phyloP scores from a whole-genome alignment of 2,113 vertebrate species.

The Amazona guildingii region DNA sequence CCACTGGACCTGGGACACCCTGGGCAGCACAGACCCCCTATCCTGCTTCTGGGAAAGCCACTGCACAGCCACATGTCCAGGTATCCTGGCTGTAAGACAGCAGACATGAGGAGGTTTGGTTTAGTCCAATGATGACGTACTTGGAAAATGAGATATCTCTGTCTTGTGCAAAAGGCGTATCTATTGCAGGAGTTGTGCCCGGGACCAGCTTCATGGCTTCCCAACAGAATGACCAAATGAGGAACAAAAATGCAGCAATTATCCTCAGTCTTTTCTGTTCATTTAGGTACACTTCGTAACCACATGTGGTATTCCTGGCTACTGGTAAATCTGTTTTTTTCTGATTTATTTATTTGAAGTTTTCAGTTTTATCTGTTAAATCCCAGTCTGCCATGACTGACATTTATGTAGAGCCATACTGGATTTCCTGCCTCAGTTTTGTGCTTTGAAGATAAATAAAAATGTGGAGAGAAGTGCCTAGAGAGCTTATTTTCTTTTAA shows the following conservation, averaged over 20 bases:
- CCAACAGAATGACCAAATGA: not conserved
- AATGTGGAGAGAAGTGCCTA: not conserved
- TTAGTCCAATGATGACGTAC: not conserved
- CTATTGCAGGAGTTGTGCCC: not conserved
- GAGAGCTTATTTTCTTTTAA: not conserved
- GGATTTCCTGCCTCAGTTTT: not conserved
- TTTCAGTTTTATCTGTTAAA: not conserved
- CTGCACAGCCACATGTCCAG: not conserved
- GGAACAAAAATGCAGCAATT: not conserved
- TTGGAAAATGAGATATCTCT: not conserved
- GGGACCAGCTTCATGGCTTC: not conserved
- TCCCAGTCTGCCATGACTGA: not conserved
- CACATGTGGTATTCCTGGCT: not conserved
- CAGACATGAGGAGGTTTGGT: rapidly evolving
- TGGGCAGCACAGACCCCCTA: too few relatives aligned
- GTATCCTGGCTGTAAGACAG: too few relatives aligned
- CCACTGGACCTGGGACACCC: not conserved
- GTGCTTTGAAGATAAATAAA: not conserved
- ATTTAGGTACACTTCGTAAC: not conserved
- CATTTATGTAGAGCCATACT: not conserved
- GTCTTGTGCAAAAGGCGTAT: not conserved
- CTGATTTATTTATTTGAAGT: not conserved
- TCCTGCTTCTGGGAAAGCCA: not conserved
- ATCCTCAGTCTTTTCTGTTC: not conserved
- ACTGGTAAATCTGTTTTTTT: not conserved